Base-by-base conservation (phyloP, 2,888 invertebrate genomes). In the Sarcophaga variegata region DNA sequence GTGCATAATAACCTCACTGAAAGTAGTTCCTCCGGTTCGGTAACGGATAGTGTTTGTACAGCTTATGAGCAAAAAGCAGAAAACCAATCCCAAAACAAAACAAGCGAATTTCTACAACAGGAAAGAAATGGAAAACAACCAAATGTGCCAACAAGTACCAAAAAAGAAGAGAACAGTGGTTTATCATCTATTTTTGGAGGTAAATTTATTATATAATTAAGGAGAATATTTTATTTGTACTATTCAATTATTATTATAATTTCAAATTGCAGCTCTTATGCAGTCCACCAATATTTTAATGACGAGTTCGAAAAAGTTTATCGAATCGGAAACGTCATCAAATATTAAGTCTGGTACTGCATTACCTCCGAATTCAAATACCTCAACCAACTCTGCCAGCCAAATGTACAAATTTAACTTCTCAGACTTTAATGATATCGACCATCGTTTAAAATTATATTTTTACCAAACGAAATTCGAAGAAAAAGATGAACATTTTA, bases 1-100 rank as follows among this genome's bases (percentile, higher is more conserved):
- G 86, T 89, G 2, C 92, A 90, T 10, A 88, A 91, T 6, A 94
- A 94, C 88, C 92, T 95, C 79, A 95, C 95, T 0, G 95, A 95
- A 90, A 95, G 95, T 91, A 95, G 95, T 89, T 95, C 95, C 45
- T 95, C 95, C 81, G 95, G 95, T 72, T 95, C 95, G 3, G 93
- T 95, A 81, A 95, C 95, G 45, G 95, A 95, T 89, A 95, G 95
- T 91, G 94, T 95, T 83, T 95, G 95, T 89, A 95, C 95, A 14
- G 93, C 95, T 8, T 95, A 95, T 90, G 95, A 95, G 90, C 93
- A 93, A 72, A 91, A 92, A 70, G 69, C 20, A 5, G 70, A 71
- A 80, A 88, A 78, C 22, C 12, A 37, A 37, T 37, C 37, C 37
- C 37, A 37, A 37, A 37, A 37, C 8, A 37, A 37, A 37, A 37